Conservation (phyloP, 2,797 vertebrate genomes). For the Poeciliopsis paucimaculata region DNA sequence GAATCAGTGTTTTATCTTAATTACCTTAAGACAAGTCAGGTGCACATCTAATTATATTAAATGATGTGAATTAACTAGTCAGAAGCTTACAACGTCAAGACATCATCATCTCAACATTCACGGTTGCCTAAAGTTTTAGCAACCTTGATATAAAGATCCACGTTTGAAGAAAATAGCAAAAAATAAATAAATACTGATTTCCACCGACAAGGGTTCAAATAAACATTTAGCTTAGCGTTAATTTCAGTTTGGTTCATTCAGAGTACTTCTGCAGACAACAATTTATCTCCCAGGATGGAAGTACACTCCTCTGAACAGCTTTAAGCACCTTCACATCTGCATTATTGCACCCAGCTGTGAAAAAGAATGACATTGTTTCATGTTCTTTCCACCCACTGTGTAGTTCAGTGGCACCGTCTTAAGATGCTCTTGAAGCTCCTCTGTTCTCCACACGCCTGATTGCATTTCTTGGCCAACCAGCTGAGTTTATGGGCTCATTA, state of each 20-base stretch:
- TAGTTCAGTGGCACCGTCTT: slow-evolving; percentile 19
- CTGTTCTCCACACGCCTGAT: slow-evolving; percentile 46
- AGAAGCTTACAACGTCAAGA: not conserved
- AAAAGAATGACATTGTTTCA: slow-evolving; percentile 27
- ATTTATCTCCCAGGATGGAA: not conserved
- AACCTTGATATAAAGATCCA: not conserved
- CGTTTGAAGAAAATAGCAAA: not conserved
- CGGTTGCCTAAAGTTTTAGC: not conserved
- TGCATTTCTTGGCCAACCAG: slow-evolving; percentile 67
- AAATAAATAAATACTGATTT: not conserved
- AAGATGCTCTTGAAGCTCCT: slow-evolving; percentile 42
- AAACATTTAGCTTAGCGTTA: not conserved
- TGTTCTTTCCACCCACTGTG: slow-evolving; percentile 12
- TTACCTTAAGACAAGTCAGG: not conserved
- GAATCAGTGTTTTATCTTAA: not conserved
- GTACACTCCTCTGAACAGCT: not conserved
- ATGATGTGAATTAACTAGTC: not conserved
- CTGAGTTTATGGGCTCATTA: slow-evolving; percentile 79
- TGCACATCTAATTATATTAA: not conserved
- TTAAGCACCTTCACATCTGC: slow-evolving; percentile 13
- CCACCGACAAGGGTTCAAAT: not conserved
- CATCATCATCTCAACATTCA: not conserved
- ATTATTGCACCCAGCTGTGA: slow-evolving; percentile 12
- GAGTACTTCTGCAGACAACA: not conserved
- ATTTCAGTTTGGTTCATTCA: not conserved